phyloP scores from a whole-genome alignment of 2,888 invertebrate genomes.

The Pyralis farinalis region DNA sequence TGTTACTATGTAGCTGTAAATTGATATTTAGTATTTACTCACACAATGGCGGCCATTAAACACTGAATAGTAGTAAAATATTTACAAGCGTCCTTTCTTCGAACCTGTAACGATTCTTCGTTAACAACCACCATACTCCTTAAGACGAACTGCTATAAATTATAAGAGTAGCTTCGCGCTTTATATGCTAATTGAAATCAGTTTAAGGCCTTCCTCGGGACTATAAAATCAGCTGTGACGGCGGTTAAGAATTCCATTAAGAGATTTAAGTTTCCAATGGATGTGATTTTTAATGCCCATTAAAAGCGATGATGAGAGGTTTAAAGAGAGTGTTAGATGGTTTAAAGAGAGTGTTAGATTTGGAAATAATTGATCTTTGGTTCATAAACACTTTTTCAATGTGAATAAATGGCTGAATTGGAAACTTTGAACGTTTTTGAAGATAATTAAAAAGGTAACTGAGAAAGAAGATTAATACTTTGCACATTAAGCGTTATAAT shows the following conservation, averaged over 20 bases:
- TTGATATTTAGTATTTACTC: neutral
- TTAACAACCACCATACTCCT: constrained; percentile 1
- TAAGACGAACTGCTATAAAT: constrained; percentile 26
- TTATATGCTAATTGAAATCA: constrained; percentile 48
- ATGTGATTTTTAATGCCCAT: constrained; percentile 11
- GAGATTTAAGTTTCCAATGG: constrained; percentile 7
- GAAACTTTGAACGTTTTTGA: too few species aligned
- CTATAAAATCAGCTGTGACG: constrained; percentile 30
- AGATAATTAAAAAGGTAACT: too few species aligned
- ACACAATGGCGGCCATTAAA: neutral
- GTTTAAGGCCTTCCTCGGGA: constrained; percentile 17
- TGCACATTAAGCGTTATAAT: too few species aligned
- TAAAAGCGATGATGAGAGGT: neutral
- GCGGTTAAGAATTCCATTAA: constrained; percentile 18
- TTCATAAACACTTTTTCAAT: too few species aligned
- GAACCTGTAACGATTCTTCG: constrained; percentile 2
- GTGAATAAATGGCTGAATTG: too few species aligned
- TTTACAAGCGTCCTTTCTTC: constrained; percentile 3
- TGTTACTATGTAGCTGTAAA: too few species aligned
- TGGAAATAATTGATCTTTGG: too few species aligned
- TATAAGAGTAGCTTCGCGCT: constrained; percentile 33
- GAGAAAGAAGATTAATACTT: too few species aligned
- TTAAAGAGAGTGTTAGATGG: too few species aligned
- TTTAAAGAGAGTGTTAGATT: too few species aligned
- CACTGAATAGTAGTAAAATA: constrained; percentile 2